Base-by-base conservation (phyloP, 2,113 vertebrate species). In the Ranitomeya variabilis region DNA sequence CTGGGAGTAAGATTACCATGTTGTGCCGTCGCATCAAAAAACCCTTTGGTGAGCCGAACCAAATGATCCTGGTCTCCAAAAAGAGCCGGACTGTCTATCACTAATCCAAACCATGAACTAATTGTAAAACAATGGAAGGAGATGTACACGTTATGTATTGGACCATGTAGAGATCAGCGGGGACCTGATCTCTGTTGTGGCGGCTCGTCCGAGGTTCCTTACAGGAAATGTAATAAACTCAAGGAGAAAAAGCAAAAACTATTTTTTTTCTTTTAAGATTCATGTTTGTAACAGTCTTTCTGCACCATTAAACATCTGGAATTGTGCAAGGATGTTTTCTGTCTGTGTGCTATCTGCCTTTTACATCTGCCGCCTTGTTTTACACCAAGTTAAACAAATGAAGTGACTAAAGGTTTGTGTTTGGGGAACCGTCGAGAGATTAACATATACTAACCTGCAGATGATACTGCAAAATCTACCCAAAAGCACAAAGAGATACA, bases 331-430 rank as follows among this genome's bases (percentile, higher is more conserved):
- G 83, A 85, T 85, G 83, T 85, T 85, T 85, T 85, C 83, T 45
- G 67, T 74, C 69, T 85, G 23, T 16, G 69, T 18, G 74, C 31
- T 76, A 85, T 85, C 83, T 85, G 67, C 54, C 1, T 37, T 85
- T 76, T 85, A 85, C 83, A 85, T 85, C 69, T 85, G 83, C 83
- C 83, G 67, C 83, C 83, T 85, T 59, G n/a, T 74, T 85, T 71
- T 55, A 84, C 82, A 55, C 82, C 16, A 84, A 69, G 82, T 74
- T 74, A 85, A 85, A 85, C 69, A 85, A 74, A 74, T 85, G 83
- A 74, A 85, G 69, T 55, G 15, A 31, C 83, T 74, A 74, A 57
- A 67, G 62, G 64, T 83, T 23, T 83, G 83, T 57, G 55, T 59
- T 57, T 74, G 69, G 51, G 83, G 69, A 76, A 60, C 51, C 1